A percentile compares a stretch with the other conserved stretches of the same genome.
Conservation (phyloP, 1,140 invertebrate genomes). For the Carposina sasakii region DNA sequence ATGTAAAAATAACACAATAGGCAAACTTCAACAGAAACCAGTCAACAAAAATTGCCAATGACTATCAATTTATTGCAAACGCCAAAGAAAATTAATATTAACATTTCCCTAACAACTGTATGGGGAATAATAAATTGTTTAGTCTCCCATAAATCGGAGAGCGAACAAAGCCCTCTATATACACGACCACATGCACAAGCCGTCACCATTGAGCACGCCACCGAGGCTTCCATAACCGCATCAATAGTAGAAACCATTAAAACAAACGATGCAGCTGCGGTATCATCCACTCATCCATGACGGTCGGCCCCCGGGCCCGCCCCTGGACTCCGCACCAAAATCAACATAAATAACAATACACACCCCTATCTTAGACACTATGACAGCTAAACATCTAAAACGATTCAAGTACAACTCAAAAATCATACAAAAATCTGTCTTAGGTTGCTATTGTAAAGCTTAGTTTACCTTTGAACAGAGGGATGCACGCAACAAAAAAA, state of each 20-base stretch:
- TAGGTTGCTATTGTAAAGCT: slow-evolving; percentile 13
- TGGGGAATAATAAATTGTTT: slow-evolving; percentile 31
- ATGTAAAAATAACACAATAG: no score
- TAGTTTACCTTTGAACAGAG: background rate
- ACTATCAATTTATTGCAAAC: no score
- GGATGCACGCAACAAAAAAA: slow-evolving; percentile 13
- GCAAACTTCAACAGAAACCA: no score
- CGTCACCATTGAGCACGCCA: slow-evolving; percentile 42
- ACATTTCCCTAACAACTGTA: no score
- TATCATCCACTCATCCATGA: slow-evolving; percentile 44
- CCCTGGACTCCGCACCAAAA: slow-evolving; percentile 60
- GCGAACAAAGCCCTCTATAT: slow-evolving; percentile 31
- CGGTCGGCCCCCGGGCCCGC: slow-evolving; percentile 59
- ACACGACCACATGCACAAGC: slow-evolving; percentile 33
- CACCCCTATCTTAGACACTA: slow-evolving; percentile 67
- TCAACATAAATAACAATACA: slow-evolving; percentile 72
- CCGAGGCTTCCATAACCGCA: slow-evolving; percentile 37
- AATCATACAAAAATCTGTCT: slow-evolving; percentile 15
- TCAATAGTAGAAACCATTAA: slow-evolving; percentile 59
- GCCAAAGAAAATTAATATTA: slow-evolving; percentile 12
- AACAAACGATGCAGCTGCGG: slow-evolving; percentile 64
- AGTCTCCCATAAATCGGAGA: slow-evolving; percentile 42
- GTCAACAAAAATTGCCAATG: no score
- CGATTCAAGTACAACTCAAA: slow-evolving; percentile 18
- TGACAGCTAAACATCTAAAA: slow-evolving; percentile 36